phyloP scores from a whole-genome alignment of 2,797 vertebrate species.

The Prunella strophiata region DNA sequence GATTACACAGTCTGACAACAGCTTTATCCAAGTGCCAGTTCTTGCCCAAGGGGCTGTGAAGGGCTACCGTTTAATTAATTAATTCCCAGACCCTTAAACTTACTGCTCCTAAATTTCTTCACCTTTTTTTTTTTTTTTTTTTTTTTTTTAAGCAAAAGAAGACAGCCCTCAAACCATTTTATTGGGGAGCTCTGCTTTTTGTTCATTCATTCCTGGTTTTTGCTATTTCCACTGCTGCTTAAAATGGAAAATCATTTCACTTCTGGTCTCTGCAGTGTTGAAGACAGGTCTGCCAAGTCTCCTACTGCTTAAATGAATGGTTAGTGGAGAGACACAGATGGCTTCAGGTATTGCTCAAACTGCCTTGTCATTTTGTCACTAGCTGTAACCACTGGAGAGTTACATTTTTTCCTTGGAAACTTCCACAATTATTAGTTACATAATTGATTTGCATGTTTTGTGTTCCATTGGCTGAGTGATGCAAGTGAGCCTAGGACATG shows the following conservation, averaged over 20 bases:
- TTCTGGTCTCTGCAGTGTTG: background rate
- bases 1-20: background rate
- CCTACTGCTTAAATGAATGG: background rate
- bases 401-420: background rate
- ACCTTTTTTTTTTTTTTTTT: background rate
- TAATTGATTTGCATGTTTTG: background rate
- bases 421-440: background rate
- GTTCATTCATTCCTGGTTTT: background rate
- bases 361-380: background rate
- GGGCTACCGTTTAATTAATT: background rate
- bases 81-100: background rate
- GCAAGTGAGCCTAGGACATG: background rate
- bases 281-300: background rate
- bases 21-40: background rate
- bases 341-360: background rate
- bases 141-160: background rate
- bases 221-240: background rate
- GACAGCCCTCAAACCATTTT: background rate
- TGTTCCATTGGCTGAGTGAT: background rate
- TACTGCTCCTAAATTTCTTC: background rate
- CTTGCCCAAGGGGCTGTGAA: background rate
- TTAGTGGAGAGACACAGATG: background rate
- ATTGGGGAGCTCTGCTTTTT: background rate
- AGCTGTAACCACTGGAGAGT: background rate
- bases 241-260: background rate